Evolutionary conservation across 2,888 invertebrate species (phyloP), one percentile per base, ranked within the genome.

Genomic region (Drosophila atroscutellata): DNA sequence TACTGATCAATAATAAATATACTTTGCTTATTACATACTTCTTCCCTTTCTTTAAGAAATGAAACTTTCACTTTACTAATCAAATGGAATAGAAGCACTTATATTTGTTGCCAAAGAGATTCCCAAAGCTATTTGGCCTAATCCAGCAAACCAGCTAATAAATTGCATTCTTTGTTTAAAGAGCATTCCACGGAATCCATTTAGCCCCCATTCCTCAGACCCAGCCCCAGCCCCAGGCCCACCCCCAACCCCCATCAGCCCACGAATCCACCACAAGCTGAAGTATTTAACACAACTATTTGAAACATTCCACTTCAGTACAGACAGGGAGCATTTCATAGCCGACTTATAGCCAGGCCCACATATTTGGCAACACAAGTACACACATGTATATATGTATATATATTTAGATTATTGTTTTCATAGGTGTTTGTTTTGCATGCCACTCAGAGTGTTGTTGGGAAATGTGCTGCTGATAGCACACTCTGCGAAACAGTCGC

Each of bases 381-480:
- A 42, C n/a, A 50, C 8, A 45, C 5, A 52, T 20, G 9, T 15
- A 51, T 42, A 47, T 54, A 15, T 42, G 36, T 37, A 37, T 51
- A 42, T 39, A 54, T 72, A 58, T 77, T 60, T 74, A 68, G 55
- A 69, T 73, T 76, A 75, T 62, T 82, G 70, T 83, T 83, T 85
- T 80, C 68, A 62, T 77, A 87, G 86, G 80, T 83, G 83, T 75
- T 82, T 81, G 70, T 59, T 61, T 63, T 49, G 72, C 75, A 37
- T 51, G 51, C 42, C 62, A 62, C 51, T 67, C 61, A 34, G 49
- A 34, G 49, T 61, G 55, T 51, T 62, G 37, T 42, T 67, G 60
- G 70, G 85, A 80, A 85, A 83, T 83, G 55, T 74, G 76, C 78
- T 79, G 70, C 84, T 84, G 85, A 84, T 89, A 86, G 62, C 78